Percentiles rank a stretch among this genome's conserved stretches.
Evolutionary conservation across 2,797 vertebrate genomes (phyloP).

Genomic region (Gorsachius magnificus): DNA sequence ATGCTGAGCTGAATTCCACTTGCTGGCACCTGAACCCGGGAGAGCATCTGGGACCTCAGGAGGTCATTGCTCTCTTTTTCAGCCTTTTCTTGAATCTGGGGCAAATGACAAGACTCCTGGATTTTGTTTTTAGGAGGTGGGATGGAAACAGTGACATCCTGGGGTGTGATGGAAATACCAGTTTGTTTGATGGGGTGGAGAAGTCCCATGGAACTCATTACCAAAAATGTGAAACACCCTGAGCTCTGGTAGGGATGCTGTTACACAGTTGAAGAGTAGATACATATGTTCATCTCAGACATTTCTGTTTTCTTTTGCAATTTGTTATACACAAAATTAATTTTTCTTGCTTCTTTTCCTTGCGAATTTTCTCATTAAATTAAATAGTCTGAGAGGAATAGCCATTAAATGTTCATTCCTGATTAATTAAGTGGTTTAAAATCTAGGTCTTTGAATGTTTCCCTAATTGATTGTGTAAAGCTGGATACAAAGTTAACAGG

Average conservation of each 20-base stretch:
- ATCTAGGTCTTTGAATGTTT: constrained; percentile 72
- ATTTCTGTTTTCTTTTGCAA: constrained; percentile 41
- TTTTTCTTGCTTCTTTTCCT: constrained; percentile 71
- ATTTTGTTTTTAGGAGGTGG: neutral
- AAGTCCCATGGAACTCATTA: neutral
- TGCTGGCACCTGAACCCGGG: neutral
- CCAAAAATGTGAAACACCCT: neutral
- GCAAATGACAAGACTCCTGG: neutral
- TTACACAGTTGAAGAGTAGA: neutral
- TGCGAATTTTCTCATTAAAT: constrained; percentile 72
- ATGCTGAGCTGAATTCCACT: neutral
- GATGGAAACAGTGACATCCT: neutral
- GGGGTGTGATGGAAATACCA: neutral
- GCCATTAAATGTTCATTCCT: constrained; percentile 74
- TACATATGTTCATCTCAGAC: neutral
- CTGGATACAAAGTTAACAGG: constrained; percentile 71
- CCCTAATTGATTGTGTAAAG: constrained; percentile 77
- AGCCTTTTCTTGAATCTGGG: neutral
- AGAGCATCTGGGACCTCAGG: fast-evolving
- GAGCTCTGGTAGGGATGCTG: neutral
- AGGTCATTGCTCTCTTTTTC: neutral
- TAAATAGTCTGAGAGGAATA: constrained; percentile 74
- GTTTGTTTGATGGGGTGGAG: neutral
- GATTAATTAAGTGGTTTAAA: constrained; percentile 77
- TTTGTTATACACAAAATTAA: constrained; percentile 67